Percentiles rank a stretch among this genome's conserved stretches.
Conservation (phyloP, 2,113 vertebrate species). For the Silurus glanis region DNA sequence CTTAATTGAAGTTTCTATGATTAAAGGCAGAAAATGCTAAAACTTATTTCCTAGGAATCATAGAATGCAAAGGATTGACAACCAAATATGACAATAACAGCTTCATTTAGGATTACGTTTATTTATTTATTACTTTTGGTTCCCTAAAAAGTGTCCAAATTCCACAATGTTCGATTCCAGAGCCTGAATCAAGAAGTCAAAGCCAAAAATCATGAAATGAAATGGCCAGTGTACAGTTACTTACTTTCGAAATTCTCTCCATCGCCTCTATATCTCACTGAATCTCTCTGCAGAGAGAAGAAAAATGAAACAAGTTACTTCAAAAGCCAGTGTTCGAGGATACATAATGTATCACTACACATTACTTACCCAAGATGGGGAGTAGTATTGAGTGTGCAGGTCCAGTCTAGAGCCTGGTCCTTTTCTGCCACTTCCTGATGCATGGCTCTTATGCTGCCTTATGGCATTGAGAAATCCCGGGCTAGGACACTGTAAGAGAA, state of each 20-base stretch:
- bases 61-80: neutral
- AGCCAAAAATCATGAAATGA: neutral
- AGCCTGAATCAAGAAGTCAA: neutral
- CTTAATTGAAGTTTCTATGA: neutral
- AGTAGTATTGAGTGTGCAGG: neutral
- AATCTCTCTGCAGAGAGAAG: constrained; percentile 37
- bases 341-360: too few relatives aligned
- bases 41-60: neutral
- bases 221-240: neutral
- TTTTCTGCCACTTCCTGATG: constrained; percentile 20
- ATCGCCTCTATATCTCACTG: neutral
- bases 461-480: constrained; percentile 30
- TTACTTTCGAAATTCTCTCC: constrained; percentile 15
- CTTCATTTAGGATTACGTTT: neutral
- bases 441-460: constrained; percentile 6
- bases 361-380: constrained; percentile 46
- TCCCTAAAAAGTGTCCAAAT: neutral
- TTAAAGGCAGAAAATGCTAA: neutral
- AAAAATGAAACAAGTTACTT: neutral
- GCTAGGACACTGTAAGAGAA: constrained; percentile 36
- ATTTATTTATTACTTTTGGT: neutral
- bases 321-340: neutral
- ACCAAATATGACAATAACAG: neutral
- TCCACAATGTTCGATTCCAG: neutral
- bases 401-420: neutral